These are phyloP conservation scores for Grantiella picta DNA, from an alignment of 2,113 vertebrate species.

Conservation along the genomic window DNA sequence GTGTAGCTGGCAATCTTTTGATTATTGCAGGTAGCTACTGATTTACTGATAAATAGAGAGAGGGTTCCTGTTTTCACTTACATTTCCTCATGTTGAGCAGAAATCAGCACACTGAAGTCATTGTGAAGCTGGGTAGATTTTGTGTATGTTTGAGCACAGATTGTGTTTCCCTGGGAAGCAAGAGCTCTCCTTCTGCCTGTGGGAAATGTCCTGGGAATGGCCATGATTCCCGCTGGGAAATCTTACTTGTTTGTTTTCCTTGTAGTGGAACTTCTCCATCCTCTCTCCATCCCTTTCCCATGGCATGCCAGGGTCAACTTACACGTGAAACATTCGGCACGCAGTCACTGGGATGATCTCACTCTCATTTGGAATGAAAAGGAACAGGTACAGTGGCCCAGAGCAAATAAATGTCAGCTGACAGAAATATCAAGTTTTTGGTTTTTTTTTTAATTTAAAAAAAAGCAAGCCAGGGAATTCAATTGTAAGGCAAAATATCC, in stretches of 20 bases:
- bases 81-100: neutral
- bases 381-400: conserved; percentile 44
- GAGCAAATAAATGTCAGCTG: neutral
- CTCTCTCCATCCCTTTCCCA: conserved; percentile 55
- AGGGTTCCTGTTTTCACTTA: neutral
- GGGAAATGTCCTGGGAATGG: neutral
- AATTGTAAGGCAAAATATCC: neutral
- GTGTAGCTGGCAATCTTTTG: neutral
- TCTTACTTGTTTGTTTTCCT: neutral
- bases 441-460: neutral
- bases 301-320: conserved; percentile 61
- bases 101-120: neutral
- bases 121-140: neutral
- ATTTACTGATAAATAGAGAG: neutral
- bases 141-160: neutral
- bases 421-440: neutral
- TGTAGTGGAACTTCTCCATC: conserved; percentile 72
- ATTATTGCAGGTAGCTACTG: neutral
- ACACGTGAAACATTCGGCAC: conserved; percentile 50
- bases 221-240: neutral
- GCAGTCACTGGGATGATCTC: conserved; percentile 56
- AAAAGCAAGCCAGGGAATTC: neutral
- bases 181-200: neutral
- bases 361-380: conserved; percentile 71
- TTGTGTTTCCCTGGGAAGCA: neutral